Conservation (phyloP, 2,888 invertebrate genomes). For the Allacma fusca region DNA sequence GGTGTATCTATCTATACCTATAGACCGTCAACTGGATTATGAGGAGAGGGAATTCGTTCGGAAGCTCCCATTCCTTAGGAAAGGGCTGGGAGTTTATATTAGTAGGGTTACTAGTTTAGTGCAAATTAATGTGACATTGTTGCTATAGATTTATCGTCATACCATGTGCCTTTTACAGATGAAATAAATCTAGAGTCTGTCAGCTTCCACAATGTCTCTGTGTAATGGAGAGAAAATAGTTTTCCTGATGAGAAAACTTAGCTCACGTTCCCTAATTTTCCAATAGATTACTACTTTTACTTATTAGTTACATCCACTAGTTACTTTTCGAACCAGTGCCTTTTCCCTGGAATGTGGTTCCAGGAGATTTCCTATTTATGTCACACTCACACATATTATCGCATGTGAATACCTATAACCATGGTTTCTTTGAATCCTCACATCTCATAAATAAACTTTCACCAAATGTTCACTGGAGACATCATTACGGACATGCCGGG, state of each 20-base stretch:
- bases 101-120: neutral
- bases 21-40: neutral
- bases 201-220: slow-evolving; percentile 16
- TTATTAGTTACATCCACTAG: neutral
- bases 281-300: neutral
- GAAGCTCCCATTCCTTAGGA: no score
- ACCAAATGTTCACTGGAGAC: no score
- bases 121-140: slow-evolving; percentile 16
- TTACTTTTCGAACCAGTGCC: neutral
- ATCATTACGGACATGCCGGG: no score
- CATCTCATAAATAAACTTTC: no score
- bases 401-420: no score
- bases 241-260: slow-evolving; percentile 9
- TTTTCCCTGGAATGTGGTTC: neutral
- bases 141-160: slow-evolving; percentile 12
- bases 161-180: slow-evolving; percentile 16
- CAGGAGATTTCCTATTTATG: no score
- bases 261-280: slow-evolving; percentile 7
- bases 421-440: no score
- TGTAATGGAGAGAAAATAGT: slow-evolving; percentile 8
- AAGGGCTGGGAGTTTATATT: no score
- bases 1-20: no score
- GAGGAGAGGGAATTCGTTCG: neutral
- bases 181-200: slow-evolving; percentile 7
- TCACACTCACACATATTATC: no score